phyloP scores from a whole-genome alignment of 2,888 invertebrate genomes.

The Lymantria dispar region DNA sequence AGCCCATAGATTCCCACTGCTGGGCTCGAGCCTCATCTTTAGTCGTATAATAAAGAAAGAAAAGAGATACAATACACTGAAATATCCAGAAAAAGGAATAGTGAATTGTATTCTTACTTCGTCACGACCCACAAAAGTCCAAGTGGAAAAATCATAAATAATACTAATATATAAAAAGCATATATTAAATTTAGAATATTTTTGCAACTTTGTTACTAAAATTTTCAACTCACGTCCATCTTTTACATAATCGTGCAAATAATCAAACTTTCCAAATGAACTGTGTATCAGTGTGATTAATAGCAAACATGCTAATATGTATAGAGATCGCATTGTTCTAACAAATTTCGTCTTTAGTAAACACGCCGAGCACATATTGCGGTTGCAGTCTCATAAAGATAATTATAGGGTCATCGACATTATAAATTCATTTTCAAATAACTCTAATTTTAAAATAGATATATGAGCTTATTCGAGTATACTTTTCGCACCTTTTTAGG shows the following conservation, averaged over 20 bases:
- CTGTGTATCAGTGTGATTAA: slow-evolving; percentile 14
- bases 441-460: neutral
- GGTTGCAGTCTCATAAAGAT: slow-evolving; percentile 19
- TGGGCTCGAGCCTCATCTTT: too few species aligned
- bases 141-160: too few species aligned
- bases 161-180: too few species aligned
- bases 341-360: slow-evolving; percentile 20
- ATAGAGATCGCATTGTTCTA: slow-evolving; percentile 32
- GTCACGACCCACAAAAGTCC: too few species aligned
- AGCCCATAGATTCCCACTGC: too few species aligned
- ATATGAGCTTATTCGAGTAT: too few species aligned
- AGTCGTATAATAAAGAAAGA: too few species aligned
- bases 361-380: slow-evolving; percentile 21
- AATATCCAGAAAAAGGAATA: too few species aligned
- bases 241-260: slow-evolving; percentile 60
- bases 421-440: neutral
- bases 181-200: too few species aligned
- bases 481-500: neutral
- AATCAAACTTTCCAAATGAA: neutral
- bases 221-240: slow-evolving; percentile 63
- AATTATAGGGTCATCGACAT: neutral
- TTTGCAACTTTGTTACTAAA: neutral
- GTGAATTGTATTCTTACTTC: too few species aligned
- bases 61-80: too few species aligned
- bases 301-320: slow-evolving; percentile 25